Conservation (phyloP, 1,140 invertebrate genomes). For the Carposina sasakii region DNA sequence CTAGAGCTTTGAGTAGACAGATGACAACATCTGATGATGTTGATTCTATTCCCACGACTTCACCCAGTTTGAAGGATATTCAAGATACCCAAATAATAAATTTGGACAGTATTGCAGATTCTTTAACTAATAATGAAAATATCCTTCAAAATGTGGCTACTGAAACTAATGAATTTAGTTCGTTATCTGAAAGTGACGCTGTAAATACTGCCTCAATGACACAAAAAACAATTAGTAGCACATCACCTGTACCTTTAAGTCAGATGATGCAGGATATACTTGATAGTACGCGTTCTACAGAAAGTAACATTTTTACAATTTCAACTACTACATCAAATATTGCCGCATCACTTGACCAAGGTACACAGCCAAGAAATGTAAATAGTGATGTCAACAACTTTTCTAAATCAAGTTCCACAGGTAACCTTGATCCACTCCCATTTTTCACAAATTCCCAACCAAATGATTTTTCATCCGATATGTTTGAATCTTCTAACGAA, state of each 20-base stretch:
- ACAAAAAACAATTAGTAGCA: conserved; percentile 18
- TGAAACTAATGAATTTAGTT: conserved; percentile 48
- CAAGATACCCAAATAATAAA: conserved; percentile 53
- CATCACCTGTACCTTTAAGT: conserved; percentile 25
- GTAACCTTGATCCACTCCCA: conserved; percentile 30
- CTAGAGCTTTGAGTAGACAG: conserved; percentile 47
- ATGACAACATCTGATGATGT: conserved; percentile 37
- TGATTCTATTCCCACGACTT: conserved; percentile 48
- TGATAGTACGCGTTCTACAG: conserved; percentile 8
- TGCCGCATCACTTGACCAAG: conserved; percentile 6
- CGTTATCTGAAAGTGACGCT: conserved; percentile 30
- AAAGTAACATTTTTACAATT: neutral
- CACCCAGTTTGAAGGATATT: conserved; percentile 65
- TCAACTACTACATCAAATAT: neutral
- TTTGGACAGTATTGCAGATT: conserved; percentile 15
- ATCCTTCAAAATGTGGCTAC: conserved; percentile 43
- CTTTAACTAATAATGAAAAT: conserved; percentile 23
- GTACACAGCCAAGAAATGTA: conserved; percentile 21
- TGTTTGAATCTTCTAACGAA: neutral
- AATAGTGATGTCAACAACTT: conserved; percentile 14
- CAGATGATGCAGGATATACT: conserved; percentile 29
- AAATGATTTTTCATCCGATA: conserved; percentile 26
- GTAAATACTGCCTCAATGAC: conserved; percentile 43
- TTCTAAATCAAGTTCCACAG: conserved; percentile 12
- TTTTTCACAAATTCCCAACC: conserved; percentile 41